Evolutionary conservation across 2,113 vertebrate genomes (phyloP), one percentile per base, ranked within the genome.

Genomic region (Ceyx margarethae): DNA sequence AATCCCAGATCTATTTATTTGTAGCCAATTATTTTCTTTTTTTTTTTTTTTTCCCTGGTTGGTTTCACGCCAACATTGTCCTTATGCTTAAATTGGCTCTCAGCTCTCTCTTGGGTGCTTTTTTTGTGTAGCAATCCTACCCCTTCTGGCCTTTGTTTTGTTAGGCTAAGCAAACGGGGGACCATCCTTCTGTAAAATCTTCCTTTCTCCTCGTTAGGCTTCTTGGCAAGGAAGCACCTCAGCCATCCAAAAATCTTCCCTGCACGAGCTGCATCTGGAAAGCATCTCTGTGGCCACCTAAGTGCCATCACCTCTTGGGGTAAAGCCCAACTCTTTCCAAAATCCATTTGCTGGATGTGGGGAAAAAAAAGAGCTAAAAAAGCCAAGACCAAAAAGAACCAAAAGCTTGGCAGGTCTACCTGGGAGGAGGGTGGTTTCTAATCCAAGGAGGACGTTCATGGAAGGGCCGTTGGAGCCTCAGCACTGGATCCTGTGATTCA

Each of bases 1-100:
- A 54, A 81, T 81, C 81, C 33, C 37, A 50, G 28, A 79, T 91
- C 5, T 46, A 20, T 92, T 94, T 75, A 51, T 91, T 81, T 81
- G 50, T 31, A 81, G 66, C 48, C 25, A 29, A 0, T 25, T 73
- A 45, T 53, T 53, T 53, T 46, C 13, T 48, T 48, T 82, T 60
- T 51, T 48, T 48, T 53, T 46, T 48, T 48, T 48, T 82, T 66
- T 51, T 3, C 16, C 43, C 35, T 61, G 10, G 0, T 3, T 89
- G 93, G 51, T 87, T 81, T 89, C 57, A 18, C 14, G 87, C 92
- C 91, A 92, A 60, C 74, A 75, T 94, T 94, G 85, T 94, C 90
- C 69, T 89, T 75, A 4, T 43, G 81, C 61, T 84, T 60, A 71
- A 89, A 87, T 46, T 77, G 74, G 20, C 26, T 75, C 87, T 84